Evolutionary conservation across 1,140 invertebrate genomes (phyloP), one percentile per base, ranked within the genome.

Genomic region (Pissodes strobi): DNA sequence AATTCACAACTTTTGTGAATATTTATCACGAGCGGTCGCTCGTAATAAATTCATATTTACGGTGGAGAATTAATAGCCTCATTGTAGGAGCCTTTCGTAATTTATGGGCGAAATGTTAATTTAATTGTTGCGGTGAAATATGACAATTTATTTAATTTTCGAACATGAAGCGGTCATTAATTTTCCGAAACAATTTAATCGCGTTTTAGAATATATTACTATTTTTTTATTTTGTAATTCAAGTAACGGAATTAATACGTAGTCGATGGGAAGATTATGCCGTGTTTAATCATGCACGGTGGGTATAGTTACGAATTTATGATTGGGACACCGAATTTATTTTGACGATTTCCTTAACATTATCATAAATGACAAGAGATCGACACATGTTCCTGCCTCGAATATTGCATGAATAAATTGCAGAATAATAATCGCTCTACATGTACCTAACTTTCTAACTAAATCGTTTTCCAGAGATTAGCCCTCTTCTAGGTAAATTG

Each of bases 71-170:
- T 53, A 53, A 53, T 37, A 19, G 27, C 15, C 27, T 15, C 27
- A 37, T 53, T 53, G 49, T 37, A 53, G 27, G 49, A 37, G 19
- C 49, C 25, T 17, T 17, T 53, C 12, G 15, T 53, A 53, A 53
- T 53, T 53, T 37, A 53, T 37, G 49, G 30, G 25, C 30, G 49
- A 53, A 53, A 53, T 37, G 49, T 53, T 53, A 53, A 53, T 53
- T 53, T 53, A 53, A 53, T 53, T 53, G 49, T 53, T 53, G 15
- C 49, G 49, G 37, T 53, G 49, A 53, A 53, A 53, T 53, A 37
- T 53, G 49, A 53, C 49, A 53, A 53, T 53, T 34, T 53, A 19
- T 53, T 53, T 53, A 53, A 53, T 53, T 53, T 34, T 53, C 18
- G 9, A 53, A 37, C 49, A 53, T 53, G 49, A 37, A 53, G 18